phyloP scores from a whole-genome alignment of 2,113 vertebrate species.

The Pituophis catenifer region DNA sequence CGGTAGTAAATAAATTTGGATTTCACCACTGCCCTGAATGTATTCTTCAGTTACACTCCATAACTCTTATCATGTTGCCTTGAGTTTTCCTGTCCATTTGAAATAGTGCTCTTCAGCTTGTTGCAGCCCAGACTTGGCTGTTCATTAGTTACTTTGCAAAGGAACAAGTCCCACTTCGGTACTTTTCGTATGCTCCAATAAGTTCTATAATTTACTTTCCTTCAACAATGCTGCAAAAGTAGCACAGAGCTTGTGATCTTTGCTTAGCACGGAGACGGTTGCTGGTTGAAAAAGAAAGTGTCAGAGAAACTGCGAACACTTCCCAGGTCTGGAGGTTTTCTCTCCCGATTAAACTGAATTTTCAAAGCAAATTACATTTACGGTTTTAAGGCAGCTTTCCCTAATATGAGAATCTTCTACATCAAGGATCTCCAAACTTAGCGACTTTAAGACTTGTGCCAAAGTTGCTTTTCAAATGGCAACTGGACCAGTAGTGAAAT shows the following conservation, averaged over 20 bases:
- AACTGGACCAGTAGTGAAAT: too few species aligned
- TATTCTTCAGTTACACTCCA: not conserved
- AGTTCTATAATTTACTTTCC: not conserved
- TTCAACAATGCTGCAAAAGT: not conserved
- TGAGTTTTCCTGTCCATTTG: not conserved
- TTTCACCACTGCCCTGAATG: not conserved
- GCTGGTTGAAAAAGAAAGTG: not conserved
- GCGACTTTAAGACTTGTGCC: too few species aligned
- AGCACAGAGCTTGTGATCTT: not conserved
- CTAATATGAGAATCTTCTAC: not conserved
- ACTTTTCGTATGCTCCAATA: not conserved
- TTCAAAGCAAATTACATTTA: not conserved
- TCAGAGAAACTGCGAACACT: not conserved
- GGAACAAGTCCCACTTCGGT: not conserved
- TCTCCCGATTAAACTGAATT: not conserved
- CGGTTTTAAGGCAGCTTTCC: not conserved
- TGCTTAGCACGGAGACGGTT: not conserved
- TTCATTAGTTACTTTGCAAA: not conserved
- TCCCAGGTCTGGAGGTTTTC: not conserved
- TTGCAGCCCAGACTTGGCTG: not conserved
- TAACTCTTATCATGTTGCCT: not conserved
- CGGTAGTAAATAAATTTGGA: too few species aligned
- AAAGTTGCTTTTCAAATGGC: too few species aligned
- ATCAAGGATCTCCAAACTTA: too few species aligned
- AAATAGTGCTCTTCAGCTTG: not conserved